Percentiles rank a stretch among this genome's conserved stretches.
These are phyloP conservation scores for Leptobrachium ailaonicum DNA, from an alignment of 2,113 vertebrate species.

Conservation along the genomic window DNA sequence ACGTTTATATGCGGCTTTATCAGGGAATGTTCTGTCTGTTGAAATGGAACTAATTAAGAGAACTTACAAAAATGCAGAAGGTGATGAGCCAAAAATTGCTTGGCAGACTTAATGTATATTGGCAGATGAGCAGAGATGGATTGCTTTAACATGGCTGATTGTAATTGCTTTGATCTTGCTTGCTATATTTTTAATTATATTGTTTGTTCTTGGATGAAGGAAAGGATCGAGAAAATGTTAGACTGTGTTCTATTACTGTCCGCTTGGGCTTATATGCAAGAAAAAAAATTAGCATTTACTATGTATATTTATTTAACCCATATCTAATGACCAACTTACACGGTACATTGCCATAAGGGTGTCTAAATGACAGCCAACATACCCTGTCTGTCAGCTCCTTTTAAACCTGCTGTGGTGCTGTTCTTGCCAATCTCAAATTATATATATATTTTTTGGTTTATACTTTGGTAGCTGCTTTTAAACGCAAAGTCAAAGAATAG, in stretches of 20 bases:
- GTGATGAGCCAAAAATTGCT: constrained; percentile 42
- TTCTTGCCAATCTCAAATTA: no score
- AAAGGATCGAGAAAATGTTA: constrained; percentile 17
- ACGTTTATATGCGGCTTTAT: constrained; percentile 14
- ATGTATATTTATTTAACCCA: no score
- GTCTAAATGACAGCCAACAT: no score
- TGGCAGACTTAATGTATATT: constrained; percentile 47
- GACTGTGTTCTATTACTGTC: background rate
- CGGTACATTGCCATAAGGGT: no score
- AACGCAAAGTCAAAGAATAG: no score
- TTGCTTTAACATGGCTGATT: constrained; percentile 40
- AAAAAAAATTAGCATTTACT: no score
- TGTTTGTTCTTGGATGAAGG: constrained; percentile 34
- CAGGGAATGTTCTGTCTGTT: constrained; percentile 28
- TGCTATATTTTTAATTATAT: constrained; percentile 42
- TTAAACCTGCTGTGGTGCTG: no score
- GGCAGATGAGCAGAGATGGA: constrained; percentile 40
- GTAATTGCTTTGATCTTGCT: constrained; percentile 44
- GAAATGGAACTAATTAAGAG: constrained; percentile 47
- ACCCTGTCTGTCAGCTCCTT: no score
- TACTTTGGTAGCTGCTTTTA: no score
- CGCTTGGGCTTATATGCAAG: no score
- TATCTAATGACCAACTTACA: no score
- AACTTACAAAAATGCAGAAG: constrained; percentile 40
- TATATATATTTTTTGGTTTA: no score